Percentiles rank a stretch among this genome's conserved stretches.
Conservation (phyloP, 2,113 vertebrate species). For the Onychostruthus taczanowskii region DNA sequence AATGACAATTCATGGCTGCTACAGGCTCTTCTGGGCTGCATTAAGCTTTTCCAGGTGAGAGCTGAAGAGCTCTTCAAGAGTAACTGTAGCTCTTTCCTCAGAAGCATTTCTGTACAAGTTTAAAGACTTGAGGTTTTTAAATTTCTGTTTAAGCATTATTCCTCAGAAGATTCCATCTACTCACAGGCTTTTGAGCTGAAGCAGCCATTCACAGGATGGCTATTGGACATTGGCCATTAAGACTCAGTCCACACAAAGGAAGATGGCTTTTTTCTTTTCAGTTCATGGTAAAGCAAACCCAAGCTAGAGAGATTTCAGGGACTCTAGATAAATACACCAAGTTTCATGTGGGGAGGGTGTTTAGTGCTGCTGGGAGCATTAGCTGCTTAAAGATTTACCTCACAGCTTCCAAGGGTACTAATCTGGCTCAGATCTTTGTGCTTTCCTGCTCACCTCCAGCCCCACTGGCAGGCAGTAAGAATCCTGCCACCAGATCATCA, state of each 20-base stretch:
- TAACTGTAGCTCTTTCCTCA: not conserved
- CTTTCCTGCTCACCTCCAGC: conserved; percentile 14
- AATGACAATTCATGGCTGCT: not conserved
- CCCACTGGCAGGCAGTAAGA: not conserved
- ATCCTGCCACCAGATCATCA: not conserved
- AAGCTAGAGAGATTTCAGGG: not conserved
- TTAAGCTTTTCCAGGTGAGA: not conserved
- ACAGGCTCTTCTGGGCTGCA: not conserved
- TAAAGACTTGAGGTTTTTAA: not conserved
- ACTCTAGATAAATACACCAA: not conserved
- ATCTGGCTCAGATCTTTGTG: conserved; percentile 34
- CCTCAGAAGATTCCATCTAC: not conserved
- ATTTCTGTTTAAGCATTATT: not conserved
- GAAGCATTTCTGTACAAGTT: not conserved
- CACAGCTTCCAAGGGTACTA: conserved; percentile 17
- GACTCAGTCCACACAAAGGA: not conserved
- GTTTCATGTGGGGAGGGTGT: not conserved
- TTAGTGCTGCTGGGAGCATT: not conserved
- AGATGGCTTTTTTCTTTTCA: not conserved
- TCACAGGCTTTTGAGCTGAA: not conserved
- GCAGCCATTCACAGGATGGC: not conserved
- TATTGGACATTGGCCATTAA: not conserved
- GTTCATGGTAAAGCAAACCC: not conserved
- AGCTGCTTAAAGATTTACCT: conserved; percentile 60
- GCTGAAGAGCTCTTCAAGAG: not conserved